Evolutionary conservation across 2,888 invertebrate genomes (phyloP), one percentile per base, ranked within the genome.

Genomic region (Drosophila barbarae): DNA sequence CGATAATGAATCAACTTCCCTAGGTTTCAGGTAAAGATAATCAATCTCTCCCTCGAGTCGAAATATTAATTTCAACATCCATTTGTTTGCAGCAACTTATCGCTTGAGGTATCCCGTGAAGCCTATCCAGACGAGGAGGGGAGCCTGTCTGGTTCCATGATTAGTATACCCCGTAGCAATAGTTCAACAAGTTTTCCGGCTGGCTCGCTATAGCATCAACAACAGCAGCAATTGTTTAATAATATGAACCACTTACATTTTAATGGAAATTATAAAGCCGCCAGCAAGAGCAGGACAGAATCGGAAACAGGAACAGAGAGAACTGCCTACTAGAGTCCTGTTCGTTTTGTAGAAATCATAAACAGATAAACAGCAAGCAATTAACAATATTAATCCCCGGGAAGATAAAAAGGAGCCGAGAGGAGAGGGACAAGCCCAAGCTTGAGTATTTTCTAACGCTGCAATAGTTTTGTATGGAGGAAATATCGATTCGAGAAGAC

Each of bases 111-210:
- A 88, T 95, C 96, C 82, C 93, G 95, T 86, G 96, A 96, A 90
- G 93, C 94, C 80, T 96, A 95, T 91, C 94, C 94, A 84, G 96
- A 96, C 83, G 96, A 96, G 89, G 97, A 97, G 90, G 94, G 94
- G 87, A 96, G 96, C 88, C 92, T 97, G 81, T 96, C 97, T 66
- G 98, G 98, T 86, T 97, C 97, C 84, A 96, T 97, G 95, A 92
- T 96, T 87, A 97, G 97, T 91, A 93, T 98, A 90, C 96, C 96
- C 77, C 96, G 96, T 92, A 96, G 96, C 92, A 96, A 96, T 92
- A 97, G 96, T 90, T 96, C 96, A 86, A 95, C 95, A 87, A 95
- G 95, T 91, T 96, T 96, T 91, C 95, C 95, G 77, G 94, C 95
- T 88, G 94, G 94, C 90, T 94, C 93, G 90, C 93, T 93, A 88